A percentile compares a stretch with the other conserved stretches of the same genome.
phyloP scores from a whole-genome alignment of 1,140 invertebrate genomes.

The Procambarus virginalis region DNA sequence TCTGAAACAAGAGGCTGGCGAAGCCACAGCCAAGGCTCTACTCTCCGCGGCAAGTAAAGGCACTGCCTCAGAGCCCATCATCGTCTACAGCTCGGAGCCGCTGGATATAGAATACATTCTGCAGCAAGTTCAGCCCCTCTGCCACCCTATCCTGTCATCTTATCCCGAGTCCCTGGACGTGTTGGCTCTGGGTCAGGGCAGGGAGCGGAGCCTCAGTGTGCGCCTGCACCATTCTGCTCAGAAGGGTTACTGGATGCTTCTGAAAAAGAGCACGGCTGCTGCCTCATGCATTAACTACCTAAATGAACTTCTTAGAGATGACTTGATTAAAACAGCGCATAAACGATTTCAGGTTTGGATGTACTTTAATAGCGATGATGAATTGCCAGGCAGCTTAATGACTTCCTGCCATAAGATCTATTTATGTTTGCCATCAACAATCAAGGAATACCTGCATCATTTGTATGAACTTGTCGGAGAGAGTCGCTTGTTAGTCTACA shows the following conservation, averaged over 20 bases:
- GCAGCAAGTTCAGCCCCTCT: slow-evolving; percentile 48
- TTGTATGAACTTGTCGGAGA: slow-evolving; percentile 65
- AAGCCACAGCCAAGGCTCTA: slow-evolving; percentile 52
- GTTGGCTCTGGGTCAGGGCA: slow-evolving; percentile 48
- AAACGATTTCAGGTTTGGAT: slow-evolving; percentile 65
- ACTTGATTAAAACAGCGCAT: slow-evolving; percentile 27
- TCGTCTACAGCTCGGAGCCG: slow-evolving; percentile 49
- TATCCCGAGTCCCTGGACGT: slow-evolving; percentile 54
- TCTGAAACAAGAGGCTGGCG: slow-evolving; percentile 40
- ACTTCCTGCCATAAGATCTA: slow-evolving; percentile 50
- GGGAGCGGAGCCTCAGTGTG: slow-evolving; percentile 50
- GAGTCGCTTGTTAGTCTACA: slow-evolving; percentile 48
- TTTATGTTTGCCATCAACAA: slow-evolving; percentile 42
- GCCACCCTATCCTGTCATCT: slow-evolving; percentile 59
- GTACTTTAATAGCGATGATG: slow-evolving; percentile 49
- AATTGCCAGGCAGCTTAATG: slow-evolving; percentile 39
- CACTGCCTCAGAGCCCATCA: slow-evolving; percentile 35
- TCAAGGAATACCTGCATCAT: slow-evolving; percentile 56
- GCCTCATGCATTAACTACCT: slow-evolving; percentile 37
- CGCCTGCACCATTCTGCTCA: slow-evolving; percentile 23
- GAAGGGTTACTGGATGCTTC: slow-evolving; percentile 66
- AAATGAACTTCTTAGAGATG: slow-evolving; percentile 36
- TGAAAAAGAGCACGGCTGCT: slow-evolving; percentile 40
- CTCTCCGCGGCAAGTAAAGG: slow-evolving; percentile 53
- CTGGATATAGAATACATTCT: slow-evolving; percentile 50